phyloP scores from a whole-genome alignment of 2,797 vertebrate genomes.

The Notamacropus eugenii region DNA sequence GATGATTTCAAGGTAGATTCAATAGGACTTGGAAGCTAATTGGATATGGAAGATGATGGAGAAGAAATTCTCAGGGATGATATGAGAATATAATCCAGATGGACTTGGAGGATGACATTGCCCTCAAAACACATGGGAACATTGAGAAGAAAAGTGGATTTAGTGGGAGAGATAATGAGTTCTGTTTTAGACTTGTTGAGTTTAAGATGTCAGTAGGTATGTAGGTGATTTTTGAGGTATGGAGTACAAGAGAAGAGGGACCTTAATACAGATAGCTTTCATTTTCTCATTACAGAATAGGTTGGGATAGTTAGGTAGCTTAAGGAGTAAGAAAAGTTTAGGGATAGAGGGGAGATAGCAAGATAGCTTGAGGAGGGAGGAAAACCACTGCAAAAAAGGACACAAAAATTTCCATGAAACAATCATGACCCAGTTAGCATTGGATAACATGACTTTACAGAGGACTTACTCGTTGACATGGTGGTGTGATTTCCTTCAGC shows the following conservation, averaged over 20 bases:
- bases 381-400: background rate
- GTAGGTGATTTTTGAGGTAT: background rate
- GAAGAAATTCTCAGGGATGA: background rate
- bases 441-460: background rate
- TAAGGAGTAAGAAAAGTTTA: background rate
- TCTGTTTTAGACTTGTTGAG: background rate
- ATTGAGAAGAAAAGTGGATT: background rate
- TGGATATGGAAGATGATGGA: background rate
- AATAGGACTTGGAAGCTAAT: background rate
- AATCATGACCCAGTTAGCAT: background rate
- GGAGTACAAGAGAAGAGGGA: background rate
- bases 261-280: background rate
- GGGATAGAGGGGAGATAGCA: background rate
- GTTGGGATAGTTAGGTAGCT: background rate
- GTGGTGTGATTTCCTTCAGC: background rate
- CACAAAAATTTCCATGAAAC: background rate
- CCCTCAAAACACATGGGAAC: background rate
- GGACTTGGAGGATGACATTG: background rate
- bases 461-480: background rate
- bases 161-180: background rate
- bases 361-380: background rate
- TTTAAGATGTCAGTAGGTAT: background rate
- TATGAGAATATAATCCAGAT: background rate
- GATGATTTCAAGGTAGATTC: background rate
- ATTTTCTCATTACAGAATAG: background rate